Evolutionary conservation across 2,113 vertebrate species (phyloP), one percentile per base, ranked within the genome.

Genomic region (Sinocyclocheilus anophthalmus): DNA sequence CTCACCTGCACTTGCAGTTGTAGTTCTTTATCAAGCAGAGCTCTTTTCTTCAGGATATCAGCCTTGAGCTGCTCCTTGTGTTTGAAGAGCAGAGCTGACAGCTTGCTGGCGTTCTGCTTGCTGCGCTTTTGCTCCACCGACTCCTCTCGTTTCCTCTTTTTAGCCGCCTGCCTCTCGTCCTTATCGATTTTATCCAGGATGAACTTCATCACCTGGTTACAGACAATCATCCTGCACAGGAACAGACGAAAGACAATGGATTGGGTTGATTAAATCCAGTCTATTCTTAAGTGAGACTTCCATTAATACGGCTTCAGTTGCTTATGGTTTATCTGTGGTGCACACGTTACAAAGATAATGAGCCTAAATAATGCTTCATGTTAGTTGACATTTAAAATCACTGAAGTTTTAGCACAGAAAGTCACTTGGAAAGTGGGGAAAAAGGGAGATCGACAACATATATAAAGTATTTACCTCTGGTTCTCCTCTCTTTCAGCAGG

Each of bases 131-230:
- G 98, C 87, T 99, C 98, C 90, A 99, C 98, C 0, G 96, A 97
- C 93, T 99, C 98, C 88, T 99, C 98, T 5, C 98, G 96, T 87
- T 98, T 99, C 45, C 97, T 92, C 91, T 98, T 99, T 92, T 99
- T 99, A 22, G 97, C 98, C 37, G 97, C 98, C 94, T 98, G 97
- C 88, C 97, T 97, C 92, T 99, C 98, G 73, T 99, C 98, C 94
- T 99, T 98, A 94, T 99, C 98, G 73, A 99, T 99, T 93, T 99
- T 99, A 95, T 99, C 98, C 85, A 99, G 95, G 91, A 99, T 97
- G 88, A 96, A 99, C 93, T 99, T 99, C 97, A 99, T 98, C 92
- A 99, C 97, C 94, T 99, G 98, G 95, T 99, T 99, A 94, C 98
- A 99, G 81, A 99, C 98, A 73, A 99, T 98, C 97, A 99, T 97